A percentile compares a stretch with the other conserved stretches of the same genome.
These are phyloP conservation scores for Cuniculus paca DNA, from an alignment of 2,797 vertebrate genomes.

Conservation along the genomic window DNA sequence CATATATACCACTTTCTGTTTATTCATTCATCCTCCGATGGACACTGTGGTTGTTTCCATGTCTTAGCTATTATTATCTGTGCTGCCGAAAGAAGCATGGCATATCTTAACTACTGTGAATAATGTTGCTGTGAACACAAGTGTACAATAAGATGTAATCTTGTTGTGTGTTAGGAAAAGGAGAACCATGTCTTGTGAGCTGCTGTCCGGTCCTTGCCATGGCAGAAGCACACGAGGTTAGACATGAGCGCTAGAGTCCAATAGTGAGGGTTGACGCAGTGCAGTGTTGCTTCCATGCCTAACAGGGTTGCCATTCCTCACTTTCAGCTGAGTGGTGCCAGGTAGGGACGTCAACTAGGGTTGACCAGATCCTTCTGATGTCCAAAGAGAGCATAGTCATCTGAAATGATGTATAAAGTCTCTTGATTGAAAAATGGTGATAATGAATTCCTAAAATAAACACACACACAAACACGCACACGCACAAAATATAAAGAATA, in stretches of 20 bases:
- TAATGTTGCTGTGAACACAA: background rate
- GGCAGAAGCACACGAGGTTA: background rate
- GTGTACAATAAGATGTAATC: background rate
- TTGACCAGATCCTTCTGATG: background rate
- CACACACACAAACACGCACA: background rate
- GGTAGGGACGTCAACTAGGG: background rate
- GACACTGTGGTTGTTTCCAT: background rate
- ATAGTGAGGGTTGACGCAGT: background rate
- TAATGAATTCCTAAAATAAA: background rate
- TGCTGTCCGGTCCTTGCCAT: background rate
- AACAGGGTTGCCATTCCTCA: background rate
- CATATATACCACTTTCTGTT: background rate
- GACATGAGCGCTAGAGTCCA: background rate
- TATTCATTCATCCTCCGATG: background rate
- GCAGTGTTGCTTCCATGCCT: background rate
- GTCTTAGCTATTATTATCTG: background rate
- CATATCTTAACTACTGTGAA: background rate
- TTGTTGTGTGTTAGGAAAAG: background rate
- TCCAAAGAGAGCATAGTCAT: background rate
- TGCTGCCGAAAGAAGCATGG: background rate
- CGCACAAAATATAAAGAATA: background rate
- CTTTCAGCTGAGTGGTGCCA: background rate
- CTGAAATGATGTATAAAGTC: background rate
- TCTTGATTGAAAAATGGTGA: constrained; percentile 44
- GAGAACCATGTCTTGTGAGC: background rate